Evolutionary conservation across 1,140 invertebrate species (phyloP), one percentile per base, ranked within the genome.

Genomic region (Daktulosphaira vitifoliae): DNA sequence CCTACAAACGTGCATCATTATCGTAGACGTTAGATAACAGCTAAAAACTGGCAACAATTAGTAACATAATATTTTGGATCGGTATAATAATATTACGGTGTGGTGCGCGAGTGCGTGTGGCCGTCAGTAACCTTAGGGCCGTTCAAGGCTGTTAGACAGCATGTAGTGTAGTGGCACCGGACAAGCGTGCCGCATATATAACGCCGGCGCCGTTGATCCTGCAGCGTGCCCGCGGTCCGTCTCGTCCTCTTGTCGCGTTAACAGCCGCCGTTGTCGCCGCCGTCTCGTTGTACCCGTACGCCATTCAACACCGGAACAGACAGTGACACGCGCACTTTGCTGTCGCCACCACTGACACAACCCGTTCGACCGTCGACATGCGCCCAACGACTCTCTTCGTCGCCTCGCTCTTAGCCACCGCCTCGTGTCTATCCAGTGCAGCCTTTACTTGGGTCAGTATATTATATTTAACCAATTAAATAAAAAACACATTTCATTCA

Each of bases 141-240:
- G 29, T 33, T 33, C 29, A 33, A 33, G 29, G 29, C 29, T 33
- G 29, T 33, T 11, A 5, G 29, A 5, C 29, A 11, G 29, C 29
- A 33, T 33, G 29, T 33, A 33, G 29, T 33, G 29, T 33, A 33
- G 54, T 59, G 37, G 54, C 54, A 38, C 54, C 54, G 54, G 54
- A 33, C 29, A 37, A 37, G 33, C 33, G 11, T 23, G n/a, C n/a
- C 7, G n/a, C 38, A 23, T 44, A 59, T 59, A 59, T 59, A 59
- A 59, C 54, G 16, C 39, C 39, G 39, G 54, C 18, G 38, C 54
- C 38, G 38, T n/a, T 37, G 53, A 42, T 56, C 53, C 53, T 9
- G 38, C n/a, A n/a, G n/a, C 16, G 22, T 22, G 53, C 22, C 54
- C 54, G 54, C 42, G 37, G 54, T 59, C 54, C 54, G 54, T 59